phyloP scores from a whole-genome alignment of 2,888 invertebrate genomes.

The Thyatira batis region DNA sequence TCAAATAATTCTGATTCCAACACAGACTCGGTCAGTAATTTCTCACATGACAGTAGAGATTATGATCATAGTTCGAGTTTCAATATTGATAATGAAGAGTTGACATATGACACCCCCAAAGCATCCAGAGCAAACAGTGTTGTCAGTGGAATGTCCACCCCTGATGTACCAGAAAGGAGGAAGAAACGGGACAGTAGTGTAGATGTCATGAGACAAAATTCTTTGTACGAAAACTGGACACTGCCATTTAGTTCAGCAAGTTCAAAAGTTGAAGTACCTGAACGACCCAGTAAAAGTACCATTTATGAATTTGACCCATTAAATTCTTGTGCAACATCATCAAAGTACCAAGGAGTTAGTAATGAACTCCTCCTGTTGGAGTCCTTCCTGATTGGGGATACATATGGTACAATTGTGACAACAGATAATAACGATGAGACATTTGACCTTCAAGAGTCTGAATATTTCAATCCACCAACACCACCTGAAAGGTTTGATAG shows the following conservation, averaged over 20 bases:
- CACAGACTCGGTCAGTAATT: constrained; percentile 61
- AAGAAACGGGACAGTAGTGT: constrained; percentile 49
- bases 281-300: constrained; percentile 80
- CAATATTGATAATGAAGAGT: constrained; percentile 42
- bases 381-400: constrained; percentile 86
- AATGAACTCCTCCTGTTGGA: constrained; percentile 85
- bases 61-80: constrained; percentile 41
- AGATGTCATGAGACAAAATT: constrained; percentile 62
- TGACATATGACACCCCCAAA: constrained; percentile 69
- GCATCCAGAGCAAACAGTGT: constrained; percentile 61
- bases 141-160: constrained; percentile 49
- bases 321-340: constrained; percentile 39
- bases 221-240: constrained; percentile 71
- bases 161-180: constrained; percentile 60
- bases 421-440: constrained; percentile 64
- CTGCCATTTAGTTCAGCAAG: constrained; percentile 43
- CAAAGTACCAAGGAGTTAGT: constrained; percentile 72
- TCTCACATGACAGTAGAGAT: constrained; percentile 62
- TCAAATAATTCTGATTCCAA: constrained; percentile 67
- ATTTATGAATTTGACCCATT: constrained; percentile 89
- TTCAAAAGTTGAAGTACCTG: constrained; percentile 10
- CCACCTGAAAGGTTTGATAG: constrained; percentile 86
- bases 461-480: constrained; percentile 81
- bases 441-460: constrained; percentile 62
- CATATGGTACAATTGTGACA: constrained; percentile 84